These are phyloP conservation scores for Brenthis ino DNA, from an alignment of 2,888 invertebrate species.

Conservation along the genomic window DNA sequence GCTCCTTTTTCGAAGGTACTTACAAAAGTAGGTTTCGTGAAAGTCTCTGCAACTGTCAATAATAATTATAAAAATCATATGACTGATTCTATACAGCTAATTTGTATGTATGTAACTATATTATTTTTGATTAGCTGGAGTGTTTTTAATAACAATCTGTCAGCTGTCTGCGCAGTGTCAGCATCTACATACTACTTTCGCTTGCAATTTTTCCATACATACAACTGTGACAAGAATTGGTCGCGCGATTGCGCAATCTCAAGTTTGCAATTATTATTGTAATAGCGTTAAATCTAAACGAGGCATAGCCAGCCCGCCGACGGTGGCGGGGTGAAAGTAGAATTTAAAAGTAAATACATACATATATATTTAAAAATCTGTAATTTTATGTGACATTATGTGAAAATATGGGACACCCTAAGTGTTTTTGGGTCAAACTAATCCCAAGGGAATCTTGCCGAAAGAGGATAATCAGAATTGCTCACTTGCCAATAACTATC, in stretches of 20 bases:
- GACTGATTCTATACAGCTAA: constrained; percentile 29
- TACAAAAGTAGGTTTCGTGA: constrained; percentile 30
- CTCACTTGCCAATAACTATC: too few relatives aligned
- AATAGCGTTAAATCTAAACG: constrained; percentile 68
- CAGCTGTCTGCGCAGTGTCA: constrained; percentile 27
- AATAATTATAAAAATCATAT: constrained; percentile 28
- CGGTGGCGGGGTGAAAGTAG: constrained; percentile 25
- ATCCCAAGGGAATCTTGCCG: too few relatives aligned
- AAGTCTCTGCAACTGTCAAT: constrained; percentile 32
- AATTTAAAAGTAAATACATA: constrained; percentile 4
- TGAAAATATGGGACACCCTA: too few relatives aligned
- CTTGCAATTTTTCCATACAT: constrained; percentile 65
- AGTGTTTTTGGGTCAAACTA: too few relatives aligned
- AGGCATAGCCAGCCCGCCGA: constrained; percentile 48
- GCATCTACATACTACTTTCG: constrained; percentile 62
- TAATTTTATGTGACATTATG: background rate
- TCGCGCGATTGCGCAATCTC: constrained; percentile 36
- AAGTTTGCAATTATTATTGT: constrained; percentile 71
- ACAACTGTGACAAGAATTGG: constrained; percentile 41
- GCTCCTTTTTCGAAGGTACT: background rate
- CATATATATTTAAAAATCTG: background rate
- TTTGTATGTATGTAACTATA: constrained; percentile 13
- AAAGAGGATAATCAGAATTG: too few relatives aligned
- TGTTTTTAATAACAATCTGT: constrained; percentile 36
- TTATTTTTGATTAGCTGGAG: constrained; percentile 32